phyloP scores from a whole-genome alignment of 1,140 invertebrate genomes.

The Drosophila santomea region DNA sequence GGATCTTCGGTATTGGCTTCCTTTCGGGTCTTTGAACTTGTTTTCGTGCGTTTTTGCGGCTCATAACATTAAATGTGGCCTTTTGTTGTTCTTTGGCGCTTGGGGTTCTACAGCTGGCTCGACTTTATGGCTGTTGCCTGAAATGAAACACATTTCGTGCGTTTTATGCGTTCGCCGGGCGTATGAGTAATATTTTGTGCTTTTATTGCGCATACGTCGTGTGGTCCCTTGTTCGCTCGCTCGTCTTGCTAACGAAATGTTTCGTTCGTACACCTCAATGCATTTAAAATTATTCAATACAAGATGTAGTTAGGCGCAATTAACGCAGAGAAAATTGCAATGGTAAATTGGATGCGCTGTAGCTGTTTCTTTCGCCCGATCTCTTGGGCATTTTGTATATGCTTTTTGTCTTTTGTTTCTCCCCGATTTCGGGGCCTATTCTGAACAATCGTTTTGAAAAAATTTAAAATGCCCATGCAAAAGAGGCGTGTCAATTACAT shows the following conservation, averaged over 20 bases:
- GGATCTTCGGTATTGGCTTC: conserved; percentile 23
- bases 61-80: conserved; percentile 68
- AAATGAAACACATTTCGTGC: conserved; percentile 73
- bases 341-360: not conserved
- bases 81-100: conserved; percentile 28
- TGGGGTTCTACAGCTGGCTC: conserved; percentile 5
- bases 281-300: conserved; percentile 14
- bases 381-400: conserved; percentile 2
- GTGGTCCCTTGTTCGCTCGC: conserved; percentile 1
- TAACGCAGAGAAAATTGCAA: not conserved
- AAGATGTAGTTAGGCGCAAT: conserved; percentile 5
- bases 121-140: conserved; percentile 57
- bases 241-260: conserved; percentile 21
- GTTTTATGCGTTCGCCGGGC: conserved; percentile 47
- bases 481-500: conserved; percentile 57
- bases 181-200: conserved; percentile 54
- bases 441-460: conserved; percentile 7
- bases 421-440: not conserved
- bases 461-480: conserved; percentile 26
- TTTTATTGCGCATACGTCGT: conserved; percentile 49
- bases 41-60: conserved; percentile 68
- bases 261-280: conserved; percentile 2
- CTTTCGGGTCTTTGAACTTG: conserved; percentile 70
- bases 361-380: not conserved
- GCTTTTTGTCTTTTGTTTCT: not conserved